Evolutionary conservation across 2,888 invertebrate species (phyloP), one percentile per base, ranked within the genome.

Genomic region (Cheilosia vernalis): DNA sequence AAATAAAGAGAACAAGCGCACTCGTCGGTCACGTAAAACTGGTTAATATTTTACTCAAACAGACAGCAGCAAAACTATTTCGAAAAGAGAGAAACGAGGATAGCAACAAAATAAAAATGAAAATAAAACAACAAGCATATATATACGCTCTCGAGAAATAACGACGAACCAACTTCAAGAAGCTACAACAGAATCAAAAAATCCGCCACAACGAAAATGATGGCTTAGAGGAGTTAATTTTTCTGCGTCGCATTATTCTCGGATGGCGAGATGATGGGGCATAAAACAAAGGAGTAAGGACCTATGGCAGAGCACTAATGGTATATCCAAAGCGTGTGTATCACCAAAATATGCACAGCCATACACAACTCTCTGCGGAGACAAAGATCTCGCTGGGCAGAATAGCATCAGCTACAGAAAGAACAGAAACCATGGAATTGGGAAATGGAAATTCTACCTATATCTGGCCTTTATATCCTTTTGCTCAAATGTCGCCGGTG

Each of bases 151-250:
- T 27, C 66, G 53, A 10, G 37, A 42, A 40, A 67, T 13, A 42
- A 42, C 47, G 58, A 79, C 21, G 30, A 69, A 21, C 53, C 44
- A 61, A 78, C 51, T 60, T 67, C 40, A 60, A 80, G 84, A 80
- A 84, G 66, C 72, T 79, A 69, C 69, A 73, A 66, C 77, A 47
- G 51, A 60, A 40, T 61, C 40, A 17, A 73, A 73, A 73, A 63
- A 44, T 40, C 21, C 42, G 61, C 40, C 42, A 76, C 24, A 30
- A 66, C 27, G 53, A 69, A 33, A 60, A 78, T 78, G 53, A 77
- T 66, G 82, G 40, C 64, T 84, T 84, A 66, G 80, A 84, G 84
- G 84, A 84, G 84, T 84, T 84, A 84, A 84, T 84, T 84, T 84
- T 70, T 53, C 74, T 80, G 80, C 80, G 80, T 84, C 79, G 70